Evolutionary conservation across 1,140 invertebrate species (phyloP).

Genomic region (Drosophila varians): DNA sequence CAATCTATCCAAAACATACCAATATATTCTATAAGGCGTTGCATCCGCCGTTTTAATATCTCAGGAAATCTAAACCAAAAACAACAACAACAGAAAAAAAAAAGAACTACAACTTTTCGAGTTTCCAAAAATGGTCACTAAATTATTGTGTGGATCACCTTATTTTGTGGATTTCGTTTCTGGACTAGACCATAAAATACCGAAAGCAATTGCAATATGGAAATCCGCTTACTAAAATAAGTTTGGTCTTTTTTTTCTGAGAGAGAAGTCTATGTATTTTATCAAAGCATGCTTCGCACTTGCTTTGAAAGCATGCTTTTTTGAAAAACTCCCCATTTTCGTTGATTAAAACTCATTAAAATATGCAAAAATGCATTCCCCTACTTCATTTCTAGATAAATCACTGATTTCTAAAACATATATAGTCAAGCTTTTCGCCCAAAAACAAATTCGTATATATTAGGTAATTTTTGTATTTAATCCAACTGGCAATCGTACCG

Average conservation of each 20-base stretch:
- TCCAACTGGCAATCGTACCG: slow-evolving; percentile 11
- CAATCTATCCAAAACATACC: not conserved
- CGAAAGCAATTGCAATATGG: slow-evolving; percentile 33
- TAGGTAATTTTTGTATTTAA: slow-evolving; percentile 30
- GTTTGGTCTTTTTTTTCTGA: not conserved
- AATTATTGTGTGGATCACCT: slow-evolving; percentile 36
- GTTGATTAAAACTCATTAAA: no score
- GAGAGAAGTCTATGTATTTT: not conserved
- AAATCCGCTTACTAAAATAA: slow-evolving; percentile 38
- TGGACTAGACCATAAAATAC: not conserved
- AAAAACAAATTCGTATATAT: slow-evolving; percentile 7
- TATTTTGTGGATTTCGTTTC: slow-evolving; percentile 18
- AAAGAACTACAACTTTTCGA: slow-evolving; percentile 9
- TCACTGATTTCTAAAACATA: not conserved
- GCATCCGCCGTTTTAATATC: slow-evolving; percentile 63
- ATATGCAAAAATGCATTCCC: no score
- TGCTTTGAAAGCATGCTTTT: not conserved
- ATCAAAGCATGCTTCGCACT: not conserved
- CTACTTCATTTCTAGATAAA: not conserved
- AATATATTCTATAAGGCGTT: slow-evolving; percentile 47
- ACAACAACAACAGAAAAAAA: not conserved
- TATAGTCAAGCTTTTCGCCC: not conserved
- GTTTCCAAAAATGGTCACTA: slow-evolving; percentile 40
- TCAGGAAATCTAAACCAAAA: slow-evolving; percentile 52
- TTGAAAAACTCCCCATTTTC: not conserved